Base-by-base conservation (phyloP, 2,888 invertebrate genomes). In the Eilema caniola region DNA sequence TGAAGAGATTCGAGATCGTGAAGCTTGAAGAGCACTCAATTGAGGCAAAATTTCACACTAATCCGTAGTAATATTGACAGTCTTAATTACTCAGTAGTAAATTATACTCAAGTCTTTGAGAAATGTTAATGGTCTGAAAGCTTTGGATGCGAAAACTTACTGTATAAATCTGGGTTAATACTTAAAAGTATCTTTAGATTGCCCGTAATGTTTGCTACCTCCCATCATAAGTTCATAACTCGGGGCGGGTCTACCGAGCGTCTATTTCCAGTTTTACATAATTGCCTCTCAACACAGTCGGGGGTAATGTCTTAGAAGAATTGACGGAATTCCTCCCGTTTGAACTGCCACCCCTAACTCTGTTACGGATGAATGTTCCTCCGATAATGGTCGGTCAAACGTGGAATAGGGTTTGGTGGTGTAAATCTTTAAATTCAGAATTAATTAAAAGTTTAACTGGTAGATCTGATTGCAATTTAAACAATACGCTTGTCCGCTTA, bases 281-380 rank as follows among this genome's bases (percentile, higher is more conserved):
- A 86, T 86, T 84, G 79, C 82, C 53, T 53, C 74, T 73, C 75
- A 73, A 76, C 80, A 75, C 70, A 70, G 76, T 66, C 67, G 70
- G 62, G 80, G 72, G 82, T 87, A 88, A 89, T 88, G 86, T 85
- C 79, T 76, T 70, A 80, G 84, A 86, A 85, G 82, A 85, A 83
- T 86, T 78, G 76, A 74, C 76, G 78, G 75, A 80, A 84, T 85
- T 82, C 76, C 75, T 62, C 72, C 75, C 71, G 68, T 71, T 71
- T 37, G 76, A 74, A 78, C 75, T 79, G 74, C 75, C 76, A 64
- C 72, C 74, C 57, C 76, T 62, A 67, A 62, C 59, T 66, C 23
- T 33, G 65, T 76, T 73, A 62, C 71, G 63, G 62, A 57, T 62
- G 28, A 47, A 67, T 71, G 61, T 65, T 67, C 66, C 41, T 63